Evolutionary conservation across 2,888 invertebrate genomes (phyloP).

Genomic region (Euzophera pinguis): DNA sequence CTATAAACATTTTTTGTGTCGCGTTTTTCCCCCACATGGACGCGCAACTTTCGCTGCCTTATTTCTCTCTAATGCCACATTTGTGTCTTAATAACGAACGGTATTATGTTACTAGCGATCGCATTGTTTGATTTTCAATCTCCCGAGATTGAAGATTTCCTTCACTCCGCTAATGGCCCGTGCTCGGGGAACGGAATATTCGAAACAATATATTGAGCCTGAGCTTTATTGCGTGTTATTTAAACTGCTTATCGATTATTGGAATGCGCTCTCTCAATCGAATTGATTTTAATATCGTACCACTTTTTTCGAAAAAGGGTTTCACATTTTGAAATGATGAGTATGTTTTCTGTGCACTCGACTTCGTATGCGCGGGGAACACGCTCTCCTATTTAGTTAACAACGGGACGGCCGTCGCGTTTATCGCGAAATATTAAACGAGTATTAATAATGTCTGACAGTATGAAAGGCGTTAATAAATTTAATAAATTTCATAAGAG

Average conservation of each 20-base stretch:
- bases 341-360: conserved; percentile 56
- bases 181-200: conserved; percentile 48
- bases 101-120: conserved; percentile 64
- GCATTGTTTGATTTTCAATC: conserved; percentile 73
- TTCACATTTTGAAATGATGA: conserved; percentile 53
- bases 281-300: conserved; percentile 39
- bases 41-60: conserved; percentile 49
- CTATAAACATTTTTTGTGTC: conserved; percentile 70
- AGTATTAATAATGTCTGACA: conserved; percentile 13
- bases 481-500: conserved; percentile 14
- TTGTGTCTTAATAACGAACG: conserved; percentile 72
- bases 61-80: conserved; percentile 71
- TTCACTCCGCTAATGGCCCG: conserved; percentile 58
- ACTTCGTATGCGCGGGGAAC: conserved; percentile 33
- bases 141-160: conserved; percentile 60
- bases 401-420: background rate
- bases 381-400: background rate
- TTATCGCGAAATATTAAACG: conserved; percentile 12
- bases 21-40: conserved; percentile 40
- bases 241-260: conserved; percentile 52
- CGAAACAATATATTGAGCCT: conserved; percentile 47
- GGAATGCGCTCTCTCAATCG: conserved; percentile 30
- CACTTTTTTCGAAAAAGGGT: conserved; percentile 41
- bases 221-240: conserved; percentile 51
- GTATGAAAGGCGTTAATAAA: conserved; percentile 19